Evolutionary conservation across 2,797 vertebrate species (phyloP).

Genomic region (Squalus acanthias): DNA sequence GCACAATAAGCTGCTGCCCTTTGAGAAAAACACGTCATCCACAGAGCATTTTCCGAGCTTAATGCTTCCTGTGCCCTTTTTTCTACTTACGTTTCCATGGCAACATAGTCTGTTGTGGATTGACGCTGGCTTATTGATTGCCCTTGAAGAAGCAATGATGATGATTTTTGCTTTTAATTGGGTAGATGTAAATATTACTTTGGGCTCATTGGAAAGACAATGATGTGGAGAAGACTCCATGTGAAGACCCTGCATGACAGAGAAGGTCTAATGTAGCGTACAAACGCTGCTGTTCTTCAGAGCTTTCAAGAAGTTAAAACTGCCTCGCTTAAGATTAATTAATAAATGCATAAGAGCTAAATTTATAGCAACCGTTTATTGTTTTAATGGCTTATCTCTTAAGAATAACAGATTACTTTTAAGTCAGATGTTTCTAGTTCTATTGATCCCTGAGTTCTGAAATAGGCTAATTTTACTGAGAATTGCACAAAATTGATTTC

Average conservation of each 20-base stretch:
- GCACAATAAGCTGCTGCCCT: neutral
- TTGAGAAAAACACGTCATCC: neutral
- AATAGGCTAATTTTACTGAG: neutral
- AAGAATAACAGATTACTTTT: neutral
- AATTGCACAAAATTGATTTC: neutral
- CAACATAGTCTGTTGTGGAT: neutral
- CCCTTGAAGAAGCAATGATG: neutral
- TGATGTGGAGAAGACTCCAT: neutral
- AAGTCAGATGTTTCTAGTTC: neutral
- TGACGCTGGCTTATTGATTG: slow-evolving; percentile 14
- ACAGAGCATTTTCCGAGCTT: neutral
- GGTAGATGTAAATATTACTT: neutral
- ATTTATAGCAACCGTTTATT: neutral
- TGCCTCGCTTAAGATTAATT: neutral
- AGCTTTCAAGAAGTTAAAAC: neutral
- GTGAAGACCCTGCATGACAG: neutral
- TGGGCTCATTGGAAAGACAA: neutral
- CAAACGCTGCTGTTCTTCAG: neutral
- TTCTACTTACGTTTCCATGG: neutral
- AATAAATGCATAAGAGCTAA: slow-evolving; percentile 12
- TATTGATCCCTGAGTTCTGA: neutral
- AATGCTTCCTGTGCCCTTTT: neutral
- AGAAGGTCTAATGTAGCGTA: neutral
- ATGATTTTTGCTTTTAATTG: slow-evolving; percentile 15
- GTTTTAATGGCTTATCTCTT: neutral